These are phyloP conservation scores for Xanthia icteritia DNA, from an alignment of 2,888 invertebrate species.

Conservation along the genomic window DNA sequence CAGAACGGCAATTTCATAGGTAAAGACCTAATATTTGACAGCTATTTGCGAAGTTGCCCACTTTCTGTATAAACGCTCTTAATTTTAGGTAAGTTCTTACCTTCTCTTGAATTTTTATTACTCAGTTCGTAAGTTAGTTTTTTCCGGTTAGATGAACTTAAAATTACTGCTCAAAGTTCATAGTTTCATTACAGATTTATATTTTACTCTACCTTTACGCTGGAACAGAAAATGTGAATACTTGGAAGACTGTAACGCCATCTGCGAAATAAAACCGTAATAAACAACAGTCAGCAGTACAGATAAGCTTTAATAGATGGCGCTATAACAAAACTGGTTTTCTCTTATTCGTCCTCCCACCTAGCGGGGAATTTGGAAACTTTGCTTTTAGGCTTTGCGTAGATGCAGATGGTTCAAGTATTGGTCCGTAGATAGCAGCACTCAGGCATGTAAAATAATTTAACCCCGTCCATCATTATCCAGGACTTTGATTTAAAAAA, in stretches of 20 bases:
- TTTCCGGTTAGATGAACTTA: background rate
- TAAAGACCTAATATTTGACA: too few species aligned
- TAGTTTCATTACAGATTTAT: background rate
- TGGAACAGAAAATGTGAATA: background rate
- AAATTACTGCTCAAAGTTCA: background rate
- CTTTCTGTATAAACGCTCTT: too few species aligned
- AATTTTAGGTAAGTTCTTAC: background rate
- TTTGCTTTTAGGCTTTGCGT: background rate
- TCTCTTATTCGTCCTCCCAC: background rate
- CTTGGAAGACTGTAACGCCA: slow-evolving; percentile 6
- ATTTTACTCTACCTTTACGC: background rate
- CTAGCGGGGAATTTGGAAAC: slow-evolving; percentile 10
- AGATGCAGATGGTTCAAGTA: background rate
- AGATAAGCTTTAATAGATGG: slow-evolving; percentile 41
- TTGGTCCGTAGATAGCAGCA: slow-evolving; percentile 46
- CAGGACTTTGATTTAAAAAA: too few species aligned
- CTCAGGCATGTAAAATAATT: background rate
- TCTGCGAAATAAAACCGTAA: slow-evolving; percentile 17
- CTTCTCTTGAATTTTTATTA: background rate
- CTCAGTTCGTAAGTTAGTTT: background rate
- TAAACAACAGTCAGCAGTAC: background rate
- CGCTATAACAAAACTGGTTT: slow-evolving; percentile 19
- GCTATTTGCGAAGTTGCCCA: too few species aligned
- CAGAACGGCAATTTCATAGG: too few species aligned
- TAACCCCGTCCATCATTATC: too few species aligned